A percentile compares a stretch with the other conserved stretches of the same genome.
These are phyloP conservation scores for Lithophane semibrunnea DNA, from an alignment of 2,888 invertebrate species.

Conservation along the genomic window DNA sequence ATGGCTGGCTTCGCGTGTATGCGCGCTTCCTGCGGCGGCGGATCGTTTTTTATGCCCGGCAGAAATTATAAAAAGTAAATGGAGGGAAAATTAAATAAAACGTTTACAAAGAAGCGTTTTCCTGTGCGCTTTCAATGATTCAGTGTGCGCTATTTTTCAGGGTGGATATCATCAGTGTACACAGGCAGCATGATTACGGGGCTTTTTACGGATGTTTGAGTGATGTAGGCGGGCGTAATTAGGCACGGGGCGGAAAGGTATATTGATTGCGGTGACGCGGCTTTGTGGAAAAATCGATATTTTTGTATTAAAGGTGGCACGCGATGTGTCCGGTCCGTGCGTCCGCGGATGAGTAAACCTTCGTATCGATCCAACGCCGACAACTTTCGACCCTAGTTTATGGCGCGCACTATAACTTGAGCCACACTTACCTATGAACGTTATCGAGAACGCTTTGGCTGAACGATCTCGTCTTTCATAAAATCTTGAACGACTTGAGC, in stretches of 20 bases:
- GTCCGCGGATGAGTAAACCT: slow-evolving; percentile 86
- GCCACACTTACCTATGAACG: slow-evolving; percentile 74
- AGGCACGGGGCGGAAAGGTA: slow-evolving; percentile 90
- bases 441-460: slow-evolving; percentile 73
- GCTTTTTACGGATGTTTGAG: slow-evolving; percentile 88
- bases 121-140: slow-evolving; percentile 90
- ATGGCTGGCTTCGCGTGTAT: slow-evolving; percentile 78
- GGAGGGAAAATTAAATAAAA: slow-evolving; percentile 91
- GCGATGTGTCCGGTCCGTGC: slow-evolving; percentile 88
- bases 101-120: slow-evolving; percentile 90
- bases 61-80: slow-evolving; percentile 91
- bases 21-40: slow-evolving; percentile 89
- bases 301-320: slow-evolving; percentile 89
- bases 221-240: slow-evolving; percentile 90
- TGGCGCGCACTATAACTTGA: slow-evolving; percentile 82
- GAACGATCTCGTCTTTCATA: slow-evolving; percentile 72
- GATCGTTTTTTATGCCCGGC: slow-evolving; percentile 90
- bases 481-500: slow-evolving; percentile 67
- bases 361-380: slow-evolving; percentile 83
- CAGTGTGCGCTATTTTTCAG: slow-evolving; percentile 88
- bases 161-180: slow-evolving; percentile 78
- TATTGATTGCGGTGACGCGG: slow-evolving; percentile 90
- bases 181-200: slow-evolving; percentile 79
- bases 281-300: slow-evolving; percentile 90
- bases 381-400: slow-evolving; percentile 87